Percentiles rank a stretch among this genome's conserved stretches.
phyloP scores from a whole-genome alignment of 2,797 vertebrate species.

The Pseudopleuronectes americanus region DNA sequence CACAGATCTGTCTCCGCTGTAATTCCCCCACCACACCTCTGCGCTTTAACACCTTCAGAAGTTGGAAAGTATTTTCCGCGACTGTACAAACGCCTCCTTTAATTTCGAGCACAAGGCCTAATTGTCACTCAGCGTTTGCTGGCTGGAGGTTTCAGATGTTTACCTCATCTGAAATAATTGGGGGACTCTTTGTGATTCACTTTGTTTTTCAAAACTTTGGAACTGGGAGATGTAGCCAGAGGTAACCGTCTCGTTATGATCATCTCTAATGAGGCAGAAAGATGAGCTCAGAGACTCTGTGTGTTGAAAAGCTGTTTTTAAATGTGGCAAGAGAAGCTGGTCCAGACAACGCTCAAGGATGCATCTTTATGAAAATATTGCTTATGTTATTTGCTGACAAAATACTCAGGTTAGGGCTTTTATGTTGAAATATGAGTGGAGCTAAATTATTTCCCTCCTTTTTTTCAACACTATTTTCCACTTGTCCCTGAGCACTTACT shows the following conservation, averaged over 20 bases:
- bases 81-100: slow-evolving; percentile 56
- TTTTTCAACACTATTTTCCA: background rate
- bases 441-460: background rate
- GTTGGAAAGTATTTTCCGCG: slow-evolving; percentile 32
- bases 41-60: slow-evolving; percentile 44
- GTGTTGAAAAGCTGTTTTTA: slow-evolving; percentile 50
- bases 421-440: slow-evolving; percentile 13
- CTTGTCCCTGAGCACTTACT: background rate
- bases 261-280: slow-evolving; percentile 67
- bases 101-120: slow-evolving; percentile 44
- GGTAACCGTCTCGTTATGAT: slow-evolving; percentile 67
- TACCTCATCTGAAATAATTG: slow-evolving; percentile 68
- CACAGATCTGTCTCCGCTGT: slow-evolving; percentile 31
- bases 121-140: slow-evolving; percentile 60
- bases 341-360: slow-evolving; percentile 38
- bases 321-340: slow-evolving; percentile 42
- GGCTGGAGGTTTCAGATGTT: slow-evolving; percentile 56
- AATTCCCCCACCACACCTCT: slow-evolving; percentile 24
- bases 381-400: slow-evolving; percentile 36
- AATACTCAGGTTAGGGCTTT: slow-evolving; percentile 26
- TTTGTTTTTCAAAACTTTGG: slow-evolving; percentile 43
- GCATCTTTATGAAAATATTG: slow-evolving; percentile 25
- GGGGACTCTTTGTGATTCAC: slow-evolving; percentile 44
- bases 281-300: slow-evolving; percentile 36
- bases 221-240: slow-evolving; percentile 48